These are phyloP conservation scores for Hapalemur alaotrensis DNA, from an alignment of 2,797 vertebrate genomes.

Conservation along the genomic window DNA sequence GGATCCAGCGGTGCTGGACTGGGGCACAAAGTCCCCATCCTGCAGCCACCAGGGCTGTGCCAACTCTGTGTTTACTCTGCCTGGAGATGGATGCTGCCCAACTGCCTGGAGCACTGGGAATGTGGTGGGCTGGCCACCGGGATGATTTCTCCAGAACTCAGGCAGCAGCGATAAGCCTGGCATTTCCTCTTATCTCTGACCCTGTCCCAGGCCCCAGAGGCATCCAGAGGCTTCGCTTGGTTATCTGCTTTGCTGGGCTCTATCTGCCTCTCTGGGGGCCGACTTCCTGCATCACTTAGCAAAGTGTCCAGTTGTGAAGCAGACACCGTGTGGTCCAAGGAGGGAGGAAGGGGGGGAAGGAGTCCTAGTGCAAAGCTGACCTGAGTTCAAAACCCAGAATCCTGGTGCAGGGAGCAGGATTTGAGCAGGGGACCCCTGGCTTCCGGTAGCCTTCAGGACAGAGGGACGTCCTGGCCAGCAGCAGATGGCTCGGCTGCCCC, in stretches of 20 bases:
- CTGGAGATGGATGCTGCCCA: slow-evolving; percentile 37
- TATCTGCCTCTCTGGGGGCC: slow-evolving; percentile 76
- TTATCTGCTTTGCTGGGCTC: slow-evolving; percentile 79
- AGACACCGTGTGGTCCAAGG: neutral
- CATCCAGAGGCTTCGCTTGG: slow-evolving; percentile 70
- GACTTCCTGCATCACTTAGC: slow-evolving; percentile 89
- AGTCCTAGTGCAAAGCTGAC: neutral
- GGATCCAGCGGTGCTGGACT: slow-evolving; percentile 80
- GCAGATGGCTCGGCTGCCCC: neutral
- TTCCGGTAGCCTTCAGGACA: neutral
- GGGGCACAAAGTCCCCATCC: slow-evolving; percentile 87
- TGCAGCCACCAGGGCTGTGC: neutral
- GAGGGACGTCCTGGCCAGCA: neutral
- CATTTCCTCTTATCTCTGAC: slow-evolving; percentile 86
- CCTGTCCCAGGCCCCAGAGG: slow-evolving; percentile 78
- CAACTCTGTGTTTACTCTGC: slow-evolving; percentile 45
- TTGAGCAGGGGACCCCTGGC: neutral
- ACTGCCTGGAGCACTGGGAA: slow-evolving; percentile 62
- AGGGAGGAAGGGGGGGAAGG: neutral
- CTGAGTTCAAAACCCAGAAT: neutral
- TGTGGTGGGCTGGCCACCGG: slow-evolving; percentile 56
- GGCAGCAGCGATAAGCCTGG: slow-evolving; percentile 80
- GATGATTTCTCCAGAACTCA: slow-evolving; percentile 75
- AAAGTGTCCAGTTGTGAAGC: slow-evolving; percentile 75
- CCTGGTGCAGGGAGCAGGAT: neutral